A percentile compares a stretch with the other conserved stretches of the same genome.
Conservation (phyloP, 2,888 invertebrate species). For the Mimachlamys varia region DNA sequence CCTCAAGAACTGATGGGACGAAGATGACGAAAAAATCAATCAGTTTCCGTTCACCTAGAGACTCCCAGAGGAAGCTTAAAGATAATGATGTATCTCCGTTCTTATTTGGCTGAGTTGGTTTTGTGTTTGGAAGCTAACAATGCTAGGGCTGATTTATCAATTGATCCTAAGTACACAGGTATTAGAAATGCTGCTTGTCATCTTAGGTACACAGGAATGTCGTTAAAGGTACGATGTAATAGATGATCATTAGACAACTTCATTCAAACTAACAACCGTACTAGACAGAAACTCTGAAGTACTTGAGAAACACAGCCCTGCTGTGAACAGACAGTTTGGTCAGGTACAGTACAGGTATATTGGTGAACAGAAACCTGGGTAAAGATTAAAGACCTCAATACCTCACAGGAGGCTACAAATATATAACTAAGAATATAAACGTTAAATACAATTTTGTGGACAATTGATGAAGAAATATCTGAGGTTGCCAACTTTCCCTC, state of each 20-base stretch:
- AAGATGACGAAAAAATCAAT: no score
- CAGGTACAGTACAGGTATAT: no score
- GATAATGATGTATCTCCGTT: no score
- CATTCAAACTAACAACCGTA: not conserved
- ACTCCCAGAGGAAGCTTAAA: no score
- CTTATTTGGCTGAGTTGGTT: not conserved
- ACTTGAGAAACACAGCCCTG: not conserved
- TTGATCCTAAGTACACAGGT: not conserved
- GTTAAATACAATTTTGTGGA: slow-evolving; percentile 26
- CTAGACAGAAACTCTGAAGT: not conserved
- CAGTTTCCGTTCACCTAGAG: no score
- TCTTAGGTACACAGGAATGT: not conserved
- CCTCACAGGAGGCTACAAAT: not conserved
- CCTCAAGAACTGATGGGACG: no score
- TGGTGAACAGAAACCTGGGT: no score
- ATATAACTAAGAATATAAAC: not conserved
- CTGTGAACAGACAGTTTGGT: no score
- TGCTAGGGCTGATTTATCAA: not conserved
- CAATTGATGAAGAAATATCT: not conserved
- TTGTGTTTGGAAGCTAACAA: not conserved
- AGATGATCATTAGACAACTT: not conserved
- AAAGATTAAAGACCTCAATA: not conserved
- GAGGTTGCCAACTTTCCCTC: not conserved
- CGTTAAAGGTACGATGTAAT: not conserved
- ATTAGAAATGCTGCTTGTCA: not conserved